phyloP scores from a whole-genome alignment of 2,888 invertebrate genomes.

The Oscheius sp. region DNA sequence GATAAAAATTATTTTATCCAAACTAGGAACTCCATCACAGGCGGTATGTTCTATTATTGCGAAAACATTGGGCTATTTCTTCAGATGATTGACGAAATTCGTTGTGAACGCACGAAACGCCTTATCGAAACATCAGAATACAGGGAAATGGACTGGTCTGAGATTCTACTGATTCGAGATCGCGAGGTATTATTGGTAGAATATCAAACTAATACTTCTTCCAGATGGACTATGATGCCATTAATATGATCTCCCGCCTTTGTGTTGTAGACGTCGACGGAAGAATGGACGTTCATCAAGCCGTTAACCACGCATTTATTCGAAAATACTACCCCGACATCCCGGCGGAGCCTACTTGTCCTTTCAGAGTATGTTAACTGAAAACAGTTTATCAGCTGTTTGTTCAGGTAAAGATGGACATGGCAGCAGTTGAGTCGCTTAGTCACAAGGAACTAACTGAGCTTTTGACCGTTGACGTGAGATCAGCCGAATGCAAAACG shows the following conservation, averaged over 20 bases:
- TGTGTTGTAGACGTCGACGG: slow-evolving; percentile 56
- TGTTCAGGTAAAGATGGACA: slow-evolving; percentile 69
- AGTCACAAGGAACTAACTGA: slow-evolving; percentile 60
- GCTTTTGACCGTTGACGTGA: slow-evolving; percentile 59
- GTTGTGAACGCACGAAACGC: slow-evolving; percentile 65
- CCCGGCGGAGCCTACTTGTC: slow-evolving; percentile 57
- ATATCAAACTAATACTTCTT: neutral
- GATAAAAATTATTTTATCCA: slow-evolving; percentile 65
- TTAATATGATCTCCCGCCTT: slow-evolving; percentile 61
- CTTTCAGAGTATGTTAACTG: slow-evolving; percentile 52
- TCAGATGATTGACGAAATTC: slow-evolving; percentile 63
- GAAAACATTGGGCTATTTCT: slow-evolving; percentile 7
- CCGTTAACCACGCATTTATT: slow-evolving; percentile 64
- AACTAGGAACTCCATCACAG: slow-evolving; percentile 65
- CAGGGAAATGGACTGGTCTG: slow-evolving; percentile 47
- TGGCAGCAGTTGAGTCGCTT: slow-evolving; percentile 68
- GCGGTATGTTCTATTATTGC: slow-evolving; percentile 44
- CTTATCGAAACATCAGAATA: slow-evolving; percentile 51
- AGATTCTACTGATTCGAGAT: slow-evolving; percentile 49
- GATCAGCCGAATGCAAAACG: slow-evolving; percentile 55
- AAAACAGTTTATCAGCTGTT: neutral
- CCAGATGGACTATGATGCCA: slow-evolving; percentile 42
- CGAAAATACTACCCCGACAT: slow-evolving; percentile 46
- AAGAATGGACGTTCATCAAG: slow-evolving; percentile 59
- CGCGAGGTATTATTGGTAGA: slow-evolving; percentile 25